Percentiles rank a stretch among this genome's conserved stretches.
phyloP scores from a whole-genome alignment of 2,113 vertebrate genomes.

The Psettodes erumei region DNA sequence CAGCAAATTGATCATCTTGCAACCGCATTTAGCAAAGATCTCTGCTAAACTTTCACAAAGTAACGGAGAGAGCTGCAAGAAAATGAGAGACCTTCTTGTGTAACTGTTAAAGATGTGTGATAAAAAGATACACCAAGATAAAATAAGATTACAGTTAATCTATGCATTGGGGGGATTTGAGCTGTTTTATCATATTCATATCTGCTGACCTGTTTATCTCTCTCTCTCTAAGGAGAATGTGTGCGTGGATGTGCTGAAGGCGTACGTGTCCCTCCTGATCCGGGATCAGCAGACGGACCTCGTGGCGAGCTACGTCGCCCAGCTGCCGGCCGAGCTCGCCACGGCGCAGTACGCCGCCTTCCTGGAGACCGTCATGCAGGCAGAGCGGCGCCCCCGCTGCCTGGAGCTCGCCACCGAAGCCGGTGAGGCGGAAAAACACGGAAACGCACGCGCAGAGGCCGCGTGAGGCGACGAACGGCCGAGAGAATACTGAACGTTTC shows the following conservation, averaged over 20 bases:
- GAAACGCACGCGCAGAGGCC: rapidly evolving
- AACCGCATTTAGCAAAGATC: too few species aligned
- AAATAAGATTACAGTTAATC: too few species aligned
- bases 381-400: conserved; percentile 88
- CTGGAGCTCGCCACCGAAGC: conserved; percentile 91
- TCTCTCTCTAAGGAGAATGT: conserved; percentile 86
- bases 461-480: background rate
- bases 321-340: conserved; percentile 88
- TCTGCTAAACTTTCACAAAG: too few species aligned
- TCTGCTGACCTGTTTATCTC: background rate
- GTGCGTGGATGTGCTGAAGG: conserved; percentile 89
- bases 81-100: too few species aligned
- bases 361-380: conserved; percentile 91
- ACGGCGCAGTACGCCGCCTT: conserved; percentile 91
- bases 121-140: too few species aligned
- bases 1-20: too few species aligned
- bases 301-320: conserved; percentile 94
- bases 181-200: too few species aligned
- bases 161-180: too few species aligned
- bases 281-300: conserved; percentile 89
- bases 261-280: conserved; percentile 88
- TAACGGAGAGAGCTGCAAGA: too few species aligned
- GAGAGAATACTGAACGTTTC: conserved; percentile 33
- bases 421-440: conserved; percentile 78
- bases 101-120: too few species aligned